Base-by-base conservation (phyloP, 2,797 vertebrate species). In the Denticeps clupeoides region DNA sequence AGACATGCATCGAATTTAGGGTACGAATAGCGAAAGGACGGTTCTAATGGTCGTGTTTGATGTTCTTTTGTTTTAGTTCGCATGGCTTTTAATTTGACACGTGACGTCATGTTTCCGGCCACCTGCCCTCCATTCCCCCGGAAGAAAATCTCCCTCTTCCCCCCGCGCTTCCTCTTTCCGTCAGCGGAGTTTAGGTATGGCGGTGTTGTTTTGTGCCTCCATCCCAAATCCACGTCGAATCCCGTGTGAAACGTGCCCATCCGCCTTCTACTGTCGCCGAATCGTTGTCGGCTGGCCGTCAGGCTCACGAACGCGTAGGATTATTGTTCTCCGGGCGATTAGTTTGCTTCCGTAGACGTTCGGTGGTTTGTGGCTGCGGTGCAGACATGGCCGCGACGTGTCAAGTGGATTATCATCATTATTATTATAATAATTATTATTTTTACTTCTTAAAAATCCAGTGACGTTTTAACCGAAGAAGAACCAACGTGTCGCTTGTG, bases 181-280 rank as follows among this genome's bases (percentile, higher is more conserved):
- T 80, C 77, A 74, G 46, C 81, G 74, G 81, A 71, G 74, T 82
- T 80, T 81, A 84, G 83, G 85, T 86, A 82, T 5, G 81, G 18
- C 3, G 7, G 13, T 16, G 2, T 41, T 11, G 5, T 13, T 49
- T 4, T 10, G 15, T 27, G 58, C 40, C 58, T 45, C 46, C 26
- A 31, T 1, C 1, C 9, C 1, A 5, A 68, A 85, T 84, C 82
- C 51, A 5, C 1, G 18, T 7, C 18, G 51, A 82, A 86, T 83
- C 81, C 18, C 3, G 1, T 1, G 43, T 66, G 68, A 60, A 9
- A 22, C 8, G 24, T 18, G 3, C 24, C 49, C 81, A 87, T 87
- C 85, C 67, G 11, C 16, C 21, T 6, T 2, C 38, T 37, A 47
- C 2, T 1, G 12, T 2, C 2, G 11, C 1, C 1, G 46, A 0